These are phyloP conservation scores for Sylvia borin DNA, from an alignment of 2,797 vertebrate genomes.

Conservation along the genomic window DNA sequence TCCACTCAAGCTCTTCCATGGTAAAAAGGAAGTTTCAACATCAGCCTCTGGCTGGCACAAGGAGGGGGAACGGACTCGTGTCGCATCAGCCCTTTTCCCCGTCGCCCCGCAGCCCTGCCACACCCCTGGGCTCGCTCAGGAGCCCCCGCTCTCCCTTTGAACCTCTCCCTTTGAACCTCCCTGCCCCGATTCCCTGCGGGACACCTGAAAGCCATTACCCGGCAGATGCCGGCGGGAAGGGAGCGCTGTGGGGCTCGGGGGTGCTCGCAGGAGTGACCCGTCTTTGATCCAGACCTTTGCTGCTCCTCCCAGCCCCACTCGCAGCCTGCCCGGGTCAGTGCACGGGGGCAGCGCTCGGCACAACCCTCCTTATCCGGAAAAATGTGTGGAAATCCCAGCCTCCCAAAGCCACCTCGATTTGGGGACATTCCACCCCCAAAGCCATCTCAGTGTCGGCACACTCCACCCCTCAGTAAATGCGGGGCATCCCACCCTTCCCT, in stretches of 20 bases:
- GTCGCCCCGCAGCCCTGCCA: neutral
- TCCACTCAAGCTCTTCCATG: neutral
- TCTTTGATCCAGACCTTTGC: neutral
- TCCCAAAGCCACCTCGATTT: neutral
- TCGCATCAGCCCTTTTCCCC: neutral
- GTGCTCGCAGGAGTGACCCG: neutral
- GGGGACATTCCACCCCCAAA: neutral
- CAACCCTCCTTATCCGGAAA: neutral
- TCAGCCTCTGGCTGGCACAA: neutral
- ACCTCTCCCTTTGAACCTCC: neutral
- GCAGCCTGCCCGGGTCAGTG: neutral
- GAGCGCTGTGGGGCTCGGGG: neutral
- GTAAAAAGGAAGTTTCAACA: neutral
- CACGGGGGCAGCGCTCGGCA: neutral
- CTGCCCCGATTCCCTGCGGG: fast-evolving
- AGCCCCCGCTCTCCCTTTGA: neutral
- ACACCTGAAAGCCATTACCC: constrained; percentile 38
- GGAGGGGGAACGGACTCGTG: fast-evolving
- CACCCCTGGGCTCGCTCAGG: neutral
- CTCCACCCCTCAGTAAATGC: too few relatives aligned
- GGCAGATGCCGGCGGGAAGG: neutral
- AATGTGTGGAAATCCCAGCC: fast-evolving
- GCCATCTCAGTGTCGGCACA: fast-evolving
- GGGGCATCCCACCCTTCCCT: neutral
- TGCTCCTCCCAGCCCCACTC: neutral